Percentiles rank a stretch among this genome's conserved stretches.
These are phyloP conservation scores for Graptemys geographica DNA, from an alignment of 2,797 vertebrate genomes.

Conservation along the genomic window DNA sequence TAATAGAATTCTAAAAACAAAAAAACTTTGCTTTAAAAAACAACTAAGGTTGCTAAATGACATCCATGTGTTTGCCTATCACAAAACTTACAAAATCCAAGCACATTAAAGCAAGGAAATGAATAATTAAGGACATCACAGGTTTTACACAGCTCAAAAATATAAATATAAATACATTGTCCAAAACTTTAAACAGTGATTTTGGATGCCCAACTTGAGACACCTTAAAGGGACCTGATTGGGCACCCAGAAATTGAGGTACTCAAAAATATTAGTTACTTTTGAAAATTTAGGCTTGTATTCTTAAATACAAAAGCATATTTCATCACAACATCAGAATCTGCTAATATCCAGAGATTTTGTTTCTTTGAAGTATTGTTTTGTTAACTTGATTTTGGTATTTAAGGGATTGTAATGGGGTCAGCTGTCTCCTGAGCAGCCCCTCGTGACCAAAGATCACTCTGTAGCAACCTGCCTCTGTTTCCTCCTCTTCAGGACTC, in stretches of 20 bases:
- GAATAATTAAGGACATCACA: slow-evolving; percentile 16
- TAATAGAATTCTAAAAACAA: slow-evolving; percentile 66
- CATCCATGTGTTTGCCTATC: slow-evolving; percentile 59
- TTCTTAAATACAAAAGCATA: not conserved
- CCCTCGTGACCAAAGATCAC: too few species aligned
- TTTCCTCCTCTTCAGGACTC: too few species aligned
- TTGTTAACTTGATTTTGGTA: not conserved
- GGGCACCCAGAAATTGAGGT: not conserved
- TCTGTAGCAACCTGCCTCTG: too few species aligned
- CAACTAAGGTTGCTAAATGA: slow-evolving; percentile 72
- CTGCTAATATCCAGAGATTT: not conserved
- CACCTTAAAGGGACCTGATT: not conserved
- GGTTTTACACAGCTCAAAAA: not conserved
- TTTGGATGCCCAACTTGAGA: not conserved
- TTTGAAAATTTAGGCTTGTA: not conserved
- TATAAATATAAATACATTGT: slow-evolving; percentile 8
- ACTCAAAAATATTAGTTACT: not conserved
- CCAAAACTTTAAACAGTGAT: not conserved
- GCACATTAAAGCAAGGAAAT: not conserved
- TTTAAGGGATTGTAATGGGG: not conserved
- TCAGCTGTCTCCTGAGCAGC: not conserved
- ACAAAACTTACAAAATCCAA: slow-evolving; percentile 52
- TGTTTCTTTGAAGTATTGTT: not conserved
- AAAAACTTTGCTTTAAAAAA: slow-evolving; percentile 64
- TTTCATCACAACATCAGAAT: not conserved